Evolutionary conservation across 2,888 invertebrate species (phyloP), one percentile per base, ranked within the genome.

Genomic region (Hesperia comma): DNA sequence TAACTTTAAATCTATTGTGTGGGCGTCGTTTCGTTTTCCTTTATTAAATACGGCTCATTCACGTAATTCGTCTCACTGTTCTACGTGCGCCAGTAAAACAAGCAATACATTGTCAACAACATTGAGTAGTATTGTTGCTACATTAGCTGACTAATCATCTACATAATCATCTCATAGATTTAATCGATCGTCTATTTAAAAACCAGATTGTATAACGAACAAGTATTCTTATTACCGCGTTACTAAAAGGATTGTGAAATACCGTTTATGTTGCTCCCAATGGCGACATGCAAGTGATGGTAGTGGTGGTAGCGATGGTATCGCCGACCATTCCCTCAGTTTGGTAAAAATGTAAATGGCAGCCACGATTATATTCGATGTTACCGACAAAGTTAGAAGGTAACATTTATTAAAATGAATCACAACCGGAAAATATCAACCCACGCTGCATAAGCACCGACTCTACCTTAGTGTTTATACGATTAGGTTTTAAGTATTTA

Each of bases 341-440:
- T 46, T 46, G 15, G 43, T 2, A 46, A 46, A 46, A 5, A 46
- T 46, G 17, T 6, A 46, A 7, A 46, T n/a, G 17, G 17, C 17
- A 17, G 26, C 5, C 12, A 33, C 33, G 33, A 33, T 8, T 5
- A 43, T 43, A 43, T 54, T 32, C n/a, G 12, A 54, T 12, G 32
- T 54, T 17, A 12, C 12, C 54, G 32, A 7, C 26, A 7, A 21
- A n/a, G 14, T 58, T 53, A 26, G 32, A 55, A 21, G 33, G 43
- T 14, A 49, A 37, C 8, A 58, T 49, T 43, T 37, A 41, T 37
- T 55, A 56, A 67, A 19, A 60, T 61, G 55, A 46, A 55, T 57
- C 66, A 26, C 33, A 49, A 43, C 57, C 56, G 41, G 62, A 62
- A 62, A 62, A 62, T 62, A 61, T 61, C 61, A 54, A 43, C 53